phyloP scores from a whole-genome alignment of 2,797 vertebrate genomes.

The Remorina albescens region DNA sequence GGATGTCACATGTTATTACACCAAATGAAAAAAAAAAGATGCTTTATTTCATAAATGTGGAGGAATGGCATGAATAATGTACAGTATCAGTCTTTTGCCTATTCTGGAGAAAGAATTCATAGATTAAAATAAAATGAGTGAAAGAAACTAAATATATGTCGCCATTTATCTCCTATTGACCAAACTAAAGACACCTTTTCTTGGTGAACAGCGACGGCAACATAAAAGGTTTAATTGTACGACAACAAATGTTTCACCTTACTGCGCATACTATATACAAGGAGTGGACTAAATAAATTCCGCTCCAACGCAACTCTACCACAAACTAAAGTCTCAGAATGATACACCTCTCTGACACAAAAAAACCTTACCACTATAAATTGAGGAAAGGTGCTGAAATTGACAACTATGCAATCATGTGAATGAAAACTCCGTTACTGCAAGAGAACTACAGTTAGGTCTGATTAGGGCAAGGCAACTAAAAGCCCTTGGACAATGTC shows the following conservation, averaged over 20 bases:
- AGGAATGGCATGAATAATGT: neutral
- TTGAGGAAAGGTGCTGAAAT: too few relatives aligned
- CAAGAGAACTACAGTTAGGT: neutral
- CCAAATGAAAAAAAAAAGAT: conserved; percentile 11
- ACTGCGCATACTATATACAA: neutral
- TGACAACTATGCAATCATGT: neutral
- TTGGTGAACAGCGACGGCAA: too few relatives aligned
- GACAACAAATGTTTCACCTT: neutral
- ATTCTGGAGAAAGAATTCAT: neutral
- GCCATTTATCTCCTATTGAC: neutral
- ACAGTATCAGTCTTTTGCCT: neutral
- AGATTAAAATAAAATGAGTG: neutral
- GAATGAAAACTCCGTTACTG: neutral
- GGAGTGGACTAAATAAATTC: neutral
- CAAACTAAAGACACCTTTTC: neutral
- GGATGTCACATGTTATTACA: conserved; percentile 9
- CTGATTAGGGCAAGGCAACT: neutral
- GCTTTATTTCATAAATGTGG: conserved; percentile 12
- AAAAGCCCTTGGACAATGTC: neutral
- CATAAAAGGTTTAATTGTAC: neutral
- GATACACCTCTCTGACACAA: neutral
- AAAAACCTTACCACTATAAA: neutral
- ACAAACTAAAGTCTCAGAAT: neutral
- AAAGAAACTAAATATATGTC: neutral
- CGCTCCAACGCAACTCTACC: neutral